Evolutionary conservation across 2,888 invertebrate species (phyloP), one percentile per base, ranked within the genome.

Genomic region (Cephonodes hylas): DNA sequence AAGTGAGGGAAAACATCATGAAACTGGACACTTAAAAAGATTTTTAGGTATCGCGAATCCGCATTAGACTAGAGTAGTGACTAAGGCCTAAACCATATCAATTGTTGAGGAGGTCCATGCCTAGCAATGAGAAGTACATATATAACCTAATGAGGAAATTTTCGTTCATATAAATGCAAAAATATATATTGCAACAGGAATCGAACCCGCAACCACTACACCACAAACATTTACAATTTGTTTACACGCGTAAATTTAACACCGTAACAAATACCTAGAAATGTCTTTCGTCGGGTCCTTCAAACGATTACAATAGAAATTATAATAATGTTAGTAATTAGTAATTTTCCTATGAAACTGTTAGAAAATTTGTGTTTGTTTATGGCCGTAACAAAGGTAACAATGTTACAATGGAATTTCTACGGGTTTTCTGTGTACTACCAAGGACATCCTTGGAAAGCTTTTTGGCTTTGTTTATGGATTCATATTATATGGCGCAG

Each of bases 321-420:
- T 27, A 53, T 46, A 25, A 34, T 42, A 25, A 34, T 42, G 48
- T 60, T 61, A 65, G 67, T 59, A 69, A 68, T 68, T 58, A 62
- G 53, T 58, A 57, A 68, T 66, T 71, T 69, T 64, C 63, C 57
- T 34, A 59, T 15, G 20, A 0, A 58, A 38, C 38, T 38, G 38
- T 38, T 38, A 38, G 38, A 38, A 38, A 48, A 48, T 67, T 65
- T n/a, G n/a, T n/a, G 63, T 63, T 67, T 64, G 63, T 64, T 10
- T 23, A 64, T 27, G 38, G n/a, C 38, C 22, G 34, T 64, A 53
- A 63, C 38, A 59, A 61, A 64, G 70, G 68, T 70, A 67, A 70
- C 60, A 44, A 38, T 42, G 58, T 31, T 20, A 62, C 58, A 62
- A 53, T 23, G 18, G 22, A 18, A 25, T 27, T 60, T 34, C 46